A percentile compares a stretch with the other conserved stretches of the same genome.
These are phyloP conservation scores for Poecile atricapillus DNA, from an alignment of 2,113 vertebrate species.

Conservation along the genomic window DNA sequence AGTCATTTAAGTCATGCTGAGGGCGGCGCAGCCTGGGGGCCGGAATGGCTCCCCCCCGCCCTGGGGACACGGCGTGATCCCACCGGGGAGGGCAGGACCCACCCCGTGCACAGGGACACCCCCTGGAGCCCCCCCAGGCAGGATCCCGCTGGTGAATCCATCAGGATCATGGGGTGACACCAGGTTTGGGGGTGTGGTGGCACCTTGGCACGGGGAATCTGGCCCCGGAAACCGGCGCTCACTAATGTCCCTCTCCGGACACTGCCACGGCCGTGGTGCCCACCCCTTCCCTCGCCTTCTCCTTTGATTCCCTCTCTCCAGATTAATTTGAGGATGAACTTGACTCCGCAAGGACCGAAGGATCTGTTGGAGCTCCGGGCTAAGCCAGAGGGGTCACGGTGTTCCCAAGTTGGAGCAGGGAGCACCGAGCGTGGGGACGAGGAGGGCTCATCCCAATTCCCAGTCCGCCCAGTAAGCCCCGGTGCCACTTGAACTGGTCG, in stretches of 20 bases:
- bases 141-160: not conserved
- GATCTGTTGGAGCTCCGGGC: not conserved
- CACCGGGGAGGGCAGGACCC: not conserved
- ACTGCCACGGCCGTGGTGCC: not conserved
- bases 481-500: accelerated
- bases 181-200: not conserved
- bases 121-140: not conserved
- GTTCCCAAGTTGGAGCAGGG: not conserved
- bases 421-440: accelerated
- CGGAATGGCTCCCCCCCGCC: not conserved
- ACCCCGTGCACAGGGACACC: accelerated
- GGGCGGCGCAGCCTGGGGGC: not conserved
- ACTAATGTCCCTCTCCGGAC: not conserved
- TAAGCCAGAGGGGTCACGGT: not conserved
- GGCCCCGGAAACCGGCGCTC: not conserved
- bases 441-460: not conserved
- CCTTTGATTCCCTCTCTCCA: not conserved
- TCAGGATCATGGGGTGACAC: accelerated
- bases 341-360: not conserved
- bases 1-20: not conserved
- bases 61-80: not conserved
- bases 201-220: not conserved
- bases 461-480: not conserved
- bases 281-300: not conserved
- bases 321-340: not conserved